These are phyloP conservation scores for Nasonovia ribisnigri DNA, from an alignment of 2,888 invertebrate genomes.

Conservation along the genomic window DNA sequence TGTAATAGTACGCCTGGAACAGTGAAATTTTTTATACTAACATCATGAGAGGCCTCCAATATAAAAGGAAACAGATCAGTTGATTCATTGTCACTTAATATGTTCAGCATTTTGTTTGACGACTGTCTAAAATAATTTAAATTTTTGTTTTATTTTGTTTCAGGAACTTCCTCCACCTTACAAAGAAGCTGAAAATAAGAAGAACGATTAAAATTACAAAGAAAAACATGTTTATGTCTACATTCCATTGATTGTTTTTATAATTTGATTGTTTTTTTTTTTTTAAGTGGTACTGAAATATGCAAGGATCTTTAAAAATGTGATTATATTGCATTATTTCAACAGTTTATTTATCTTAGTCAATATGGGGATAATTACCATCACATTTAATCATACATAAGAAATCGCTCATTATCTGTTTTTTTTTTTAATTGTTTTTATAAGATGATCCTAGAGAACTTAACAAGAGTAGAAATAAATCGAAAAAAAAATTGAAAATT, in stretches of 20 bases:
- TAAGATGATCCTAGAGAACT: not conserved
- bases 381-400: constrained; percentile 51
- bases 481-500: not conserved
- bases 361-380: constrained; percentile 64
- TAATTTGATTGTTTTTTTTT: constrained; percentile 57
- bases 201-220: constrained; percentile 70
- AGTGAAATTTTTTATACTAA: too few species aligned
- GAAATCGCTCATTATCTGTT: constrained; percentile 50
- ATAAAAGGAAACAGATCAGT: not conserved
- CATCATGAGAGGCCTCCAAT: not conserved
- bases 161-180: constrained; percentile 89
- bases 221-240: constrained; percentile 32
- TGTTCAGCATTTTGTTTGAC: not conserved
- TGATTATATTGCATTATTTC: constrained; percentile 55
- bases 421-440: constrained; percentile 20
- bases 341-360: constrained; percentile 61
- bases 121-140: not conserved
- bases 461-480: constrained; percentile 23
- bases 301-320: constrained; percentile 39
- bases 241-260: constrained; percentile 56
- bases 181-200: constrained; percentile 82
- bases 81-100: not conserved
- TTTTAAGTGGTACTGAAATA: constrained; percentile 41
- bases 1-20: too few species aligned
- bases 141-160: constrained; percentile 68